Percentiles rank a stretch among this genome's conserved stretches.
Conservation (phyloP, 2,888 invertebrate species). For the Dioctria linearis region DNA sequence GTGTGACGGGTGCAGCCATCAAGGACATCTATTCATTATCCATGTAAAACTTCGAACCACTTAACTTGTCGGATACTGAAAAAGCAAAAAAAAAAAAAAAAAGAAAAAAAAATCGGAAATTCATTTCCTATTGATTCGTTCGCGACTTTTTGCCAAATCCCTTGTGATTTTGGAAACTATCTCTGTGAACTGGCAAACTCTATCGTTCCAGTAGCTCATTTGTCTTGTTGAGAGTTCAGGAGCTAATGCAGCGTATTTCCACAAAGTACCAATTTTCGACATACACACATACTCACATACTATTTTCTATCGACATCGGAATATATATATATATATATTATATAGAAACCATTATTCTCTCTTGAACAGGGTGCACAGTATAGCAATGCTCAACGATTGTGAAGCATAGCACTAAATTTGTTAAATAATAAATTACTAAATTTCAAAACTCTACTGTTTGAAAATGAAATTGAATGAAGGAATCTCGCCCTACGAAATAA, state of each 20-base stretch:
- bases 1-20: too few relatives aligned
- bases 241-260: conserved; percentile 35
- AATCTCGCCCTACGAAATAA: too few relatives aligned
- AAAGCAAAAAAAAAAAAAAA: not conserved
- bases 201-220: conserved; percentile 38
- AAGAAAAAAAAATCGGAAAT: not conserved
- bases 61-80: conserved; percentile 32
- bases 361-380: not conserved
- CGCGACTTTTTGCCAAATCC: not conserved
- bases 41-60: conserved; percentile 30
- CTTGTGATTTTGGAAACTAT: not conserved
- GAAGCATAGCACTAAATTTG: conserved; percentile 20
- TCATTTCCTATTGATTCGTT: conserved; percentile 37
- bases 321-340: not conserved
- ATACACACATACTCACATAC: not conserved
- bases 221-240: conserved; percentile 33
- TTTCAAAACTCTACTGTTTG: not conserved
- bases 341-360: not conserved
- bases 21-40: not conserved
- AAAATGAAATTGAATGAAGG: too few relatives aligned
- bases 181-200: conserved; percentile 16
- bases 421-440: conserved; percentile 37
- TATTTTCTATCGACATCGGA: not conserved
- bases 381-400: conserved; percentile 21
- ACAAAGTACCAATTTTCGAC: conserved; percentile 32